Evolutionary conservation across 2,113 vertebrate genomes (phyloP).

Genomic region (Cryptoleucopteryx plumbea): DNA sequence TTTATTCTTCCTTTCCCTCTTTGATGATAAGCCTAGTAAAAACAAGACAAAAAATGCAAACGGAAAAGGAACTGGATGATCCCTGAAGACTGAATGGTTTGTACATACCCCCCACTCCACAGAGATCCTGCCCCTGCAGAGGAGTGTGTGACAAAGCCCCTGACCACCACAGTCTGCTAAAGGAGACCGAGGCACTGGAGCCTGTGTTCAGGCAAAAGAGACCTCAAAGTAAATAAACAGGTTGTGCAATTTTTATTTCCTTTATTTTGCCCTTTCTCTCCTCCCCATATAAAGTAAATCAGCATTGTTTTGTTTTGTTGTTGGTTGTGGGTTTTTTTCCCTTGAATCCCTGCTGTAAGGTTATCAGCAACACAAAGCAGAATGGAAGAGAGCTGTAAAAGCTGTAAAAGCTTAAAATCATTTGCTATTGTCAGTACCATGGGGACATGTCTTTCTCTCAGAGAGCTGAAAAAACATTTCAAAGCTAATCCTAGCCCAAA

Average conservation of each 20-base stretch:
- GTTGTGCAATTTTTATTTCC: neutral
- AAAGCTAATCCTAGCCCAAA: neutral
- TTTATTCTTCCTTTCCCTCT: neutral
- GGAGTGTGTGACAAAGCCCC: neutral
- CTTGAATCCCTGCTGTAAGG: neutral
- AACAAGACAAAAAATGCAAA: neutral
- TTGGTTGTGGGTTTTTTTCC: neutral
- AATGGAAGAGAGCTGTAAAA: neutral
- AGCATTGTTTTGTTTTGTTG: neutral
- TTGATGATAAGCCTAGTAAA: neutral
- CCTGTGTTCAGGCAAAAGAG: neutral
- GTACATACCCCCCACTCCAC: fast-evolving
- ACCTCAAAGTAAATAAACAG: neutral
- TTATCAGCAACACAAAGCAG: neutral
- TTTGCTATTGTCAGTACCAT: neutral
- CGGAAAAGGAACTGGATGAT: neutral
- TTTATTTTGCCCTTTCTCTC: neutral
- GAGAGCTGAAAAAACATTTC: neutral
- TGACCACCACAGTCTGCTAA: neutral
- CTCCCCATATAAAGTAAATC: neutral
- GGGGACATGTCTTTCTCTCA: neutral
- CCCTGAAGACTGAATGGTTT: neutral
- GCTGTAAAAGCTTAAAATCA: neutral
- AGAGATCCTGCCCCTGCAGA: neutral
- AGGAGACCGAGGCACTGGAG: neutral